A percentile compares a stretch with the other conserved stretches of the same genome.
phyloP scores from a whole-genome alignment of 2,113 vertebrate species.

The Mugil cephalus region DNA sequence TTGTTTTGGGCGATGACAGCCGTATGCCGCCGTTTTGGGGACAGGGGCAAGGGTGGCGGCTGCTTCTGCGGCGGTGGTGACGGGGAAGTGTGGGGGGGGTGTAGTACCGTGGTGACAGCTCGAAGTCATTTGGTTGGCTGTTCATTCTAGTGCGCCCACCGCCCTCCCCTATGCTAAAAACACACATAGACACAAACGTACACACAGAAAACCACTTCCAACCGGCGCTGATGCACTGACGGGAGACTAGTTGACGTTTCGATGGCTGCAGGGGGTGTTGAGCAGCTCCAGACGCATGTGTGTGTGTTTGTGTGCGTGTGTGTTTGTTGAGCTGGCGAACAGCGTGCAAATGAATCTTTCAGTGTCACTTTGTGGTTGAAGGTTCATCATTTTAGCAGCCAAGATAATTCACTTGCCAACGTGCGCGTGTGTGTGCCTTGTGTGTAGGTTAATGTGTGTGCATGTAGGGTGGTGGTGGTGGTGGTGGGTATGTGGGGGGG shows the following conservation, averaged over 20 bases:
- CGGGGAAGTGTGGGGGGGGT: conserved; percentile 1
- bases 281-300: conserved; percentile 43
- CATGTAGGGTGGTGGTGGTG: no score
- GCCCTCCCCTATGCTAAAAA: neutral
- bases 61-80: accelerated
- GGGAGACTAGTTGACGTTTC: conserved; percentile 56
- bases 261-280: conserved; percentile 66
- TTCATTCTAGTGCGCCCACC: conserved; percentile 43
- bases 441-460: conserved; percentile 11
- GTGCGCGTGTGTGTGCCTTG: conserved; percentile 27
- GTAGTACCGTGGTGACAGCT: conserved; percentile 67
- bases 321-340: conserved; percentile 53
- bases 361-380: conserved; percentile 80
- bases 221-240: conserved; percentile 56
- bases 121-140: conserved; percentile 72
- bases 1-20: conserved; percentile 85
- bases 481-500: no score
- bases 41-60: conserved; percentile 67
- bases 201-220: conserved; percentile 22
- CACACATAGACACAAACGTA: conserved; percentile 17
- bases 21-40: conserved; percentile 79
- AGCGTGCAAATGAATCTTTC: conserved; percentile 77
- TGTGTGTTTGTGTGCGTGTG: conserved; percentile 34
- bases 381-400: conserved; percentile 76
- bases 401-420: conserved; percentile 75